Evolutionary conservation across 23 tunicate genomes (phyloP).

Genomic region (Corella eumyota): DNA sequence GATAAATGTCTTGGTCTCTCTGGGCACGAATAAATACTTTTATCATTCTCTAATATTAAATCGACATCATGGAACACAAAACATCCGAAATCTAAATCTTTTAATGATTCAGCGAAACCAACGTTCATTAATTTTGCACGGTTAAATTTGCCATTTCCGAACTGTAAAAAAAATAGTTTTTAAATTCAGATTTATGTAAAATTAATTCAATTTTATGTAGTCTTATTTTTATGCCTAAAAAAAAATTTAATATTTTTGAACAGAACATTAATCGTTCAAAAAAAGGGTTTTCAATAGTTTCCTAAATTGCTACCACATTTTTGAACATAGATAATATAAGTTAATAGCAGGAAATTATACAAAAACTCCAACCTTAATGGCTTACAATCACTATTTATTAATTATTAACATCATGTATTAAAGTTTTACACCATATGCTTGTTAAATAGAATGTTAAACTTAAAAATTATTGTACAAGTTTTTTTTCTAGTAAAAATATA

Average conservation of each 20-base stretch:
- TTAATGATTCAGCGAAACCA: slow-evolving; percentile 68
- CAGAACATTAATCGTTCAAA: not conserved
- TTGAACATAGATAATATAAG: no score
- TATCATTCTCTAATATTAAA: slow-evolving; percentile 86
- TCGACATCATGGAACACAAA: slow-evolving; percentile 98
- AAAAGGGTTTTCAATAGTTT: no score
- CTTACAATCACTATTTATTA: no score
- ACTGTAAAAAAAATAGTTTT: slow-evolving; percentile 17
- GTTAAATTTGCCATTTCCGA: slow-evolving; percentile 75
- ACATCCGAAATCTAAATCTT: slow-evolving; percentile 63
- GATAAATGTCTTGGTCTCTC: slow-evolving; percentile 84
- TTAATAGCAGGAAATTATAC: no score
- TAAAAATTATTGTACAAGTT: no score
- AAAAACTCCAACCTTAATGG: no score
- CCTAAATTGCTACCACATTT: no score
- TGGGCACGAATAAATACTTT: slow-evolving; percentile 83
- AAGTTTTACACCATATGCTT: no score
- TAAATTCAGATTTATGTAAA: not conserved
- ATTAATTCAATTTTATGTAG: not conserved
- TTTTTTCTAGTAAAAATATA: no score
- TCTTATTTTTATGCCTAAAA: not conserved
- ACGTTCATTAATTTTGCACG: slow-evolving; percentile 95
- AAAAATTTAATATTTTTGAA: not conserved
- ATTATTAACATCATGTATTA: no score
- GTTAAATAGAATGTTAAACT: no score